Evolutionary conservation across 1,140 invertebrate species (phyloP).

Genomic region (Pseudomyrmex flavicornis): DNA sequence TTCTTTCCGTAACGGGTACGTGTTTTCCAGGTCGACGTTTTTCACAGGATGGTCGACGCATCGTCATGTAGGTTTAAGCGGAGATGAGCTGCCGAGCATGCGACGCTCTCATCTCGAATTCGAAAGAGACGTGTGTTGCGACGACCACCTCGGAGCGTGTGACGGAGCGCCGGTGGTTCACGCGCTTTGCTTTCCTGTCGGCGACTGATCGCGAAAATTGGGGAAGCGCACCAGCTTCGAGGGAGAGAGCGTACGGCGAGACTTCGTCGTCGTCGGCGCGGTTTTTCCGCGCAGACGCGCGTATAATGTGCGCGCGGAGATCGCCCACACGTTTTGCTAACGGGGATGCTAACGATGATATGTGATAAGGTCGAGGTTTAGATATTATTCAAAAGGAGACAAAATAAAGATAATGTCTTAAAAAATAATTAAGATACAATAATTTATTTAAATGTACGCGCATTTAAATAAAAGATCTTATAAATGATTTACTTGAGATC

Average conservation of each 20-base stretch:
- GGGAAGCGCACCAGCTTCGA: slow-evolving; percentile 55
- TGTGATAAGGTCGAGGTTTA: neutral
- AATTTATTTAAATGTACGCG: too few relatives aligned
- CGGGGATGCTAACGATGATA: neutral
- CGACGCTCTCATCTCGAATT: slow-evolving; percentile 7
- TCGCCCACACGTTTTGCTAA: neutral
- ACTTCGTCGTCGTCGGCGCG: slow-evolving; percentile 21
- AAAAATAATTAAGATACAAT: too few relatives aligned
- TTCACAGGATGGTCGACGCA: too few relatives aligned
- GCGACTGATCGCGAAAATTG: slow-evolving; percentile 71
- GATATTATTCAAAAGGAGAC: too few relatives aligned
- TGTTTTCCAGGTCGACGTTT: neutral
- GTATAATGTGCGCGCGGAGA: neutral
- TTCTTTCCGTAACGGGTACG: too few relatives aligned
- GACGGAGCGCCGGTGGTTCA: neutral
- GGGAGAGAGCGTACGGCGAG: slow-evolving; percentile 19
- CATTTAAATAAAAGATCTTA: too few relatives aligned
- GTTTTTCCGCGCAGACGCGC: slow-evolving; percentile 67
- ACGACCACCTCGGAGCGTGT: slow-evolving; percentile 23
- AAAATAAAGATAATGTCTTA: too few relatives aligned
- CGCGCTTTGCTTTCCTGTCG: slow-evolving; percentile 65
- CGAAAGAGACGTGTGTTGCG: slow-evolving; percentile 3
- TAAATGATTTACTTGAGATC: too few relatives aligned
- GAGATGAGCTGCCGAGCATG: neutral
- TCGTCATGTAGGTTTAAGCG: neutral